These are phyloP conservation scores for Eriosoma lanigerum DNA, from an alignment of 1,140 invertebrate species.

Conservation along the genomic window DNA sequence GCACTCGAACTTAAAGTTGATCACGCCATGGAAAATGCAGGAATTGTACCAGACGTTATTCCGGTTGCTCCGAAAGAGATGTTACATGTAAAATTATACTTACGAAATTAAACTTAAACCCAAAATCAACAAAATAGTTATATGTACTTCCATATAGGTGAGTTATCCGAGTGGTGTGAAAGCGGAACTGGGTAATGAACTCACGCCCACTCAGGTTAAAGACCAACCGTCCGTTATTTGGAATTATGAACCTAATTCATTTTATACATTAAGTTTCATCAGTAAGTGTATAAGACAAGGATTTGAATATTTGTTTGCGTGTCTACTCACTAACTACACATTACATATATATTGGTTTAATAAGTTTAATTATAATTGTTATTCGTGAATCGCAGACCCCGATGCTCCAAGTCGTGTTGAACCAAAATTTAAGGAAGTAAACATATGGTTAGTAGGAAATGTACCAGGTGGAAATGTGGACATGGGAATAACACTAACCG, in stretches of 20 bases:
- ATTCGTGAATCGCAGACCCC: constrained; percentile 77
- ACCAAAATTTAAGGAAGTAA: constrained; percentile 81
- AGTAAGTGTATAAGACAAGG: constrained; percentile 57
- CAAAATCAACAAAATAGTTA: not conserved
- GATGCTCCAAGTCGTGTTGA: constrained; percentile 82
- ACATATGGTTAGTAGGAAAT: constrained; percentile 90
- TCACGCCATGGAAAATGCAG: constrained; percentile 53
- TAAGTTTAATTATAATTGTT: no score
- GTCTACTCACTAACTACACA: no score
- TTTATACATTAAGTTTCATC: constrained; percentile 79
- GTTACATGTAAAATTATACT: constrained; percentile 59
- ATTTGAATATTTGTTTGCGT: no score
- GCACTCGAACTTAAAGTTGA: not conserved
- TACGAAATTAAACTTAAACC: not conserved
- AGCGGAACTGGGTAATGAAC: constrained; percentile 70
- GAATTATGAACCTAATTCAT: constrained; percentile 62
- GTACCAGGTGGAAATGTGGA: constrained; percentile 76
- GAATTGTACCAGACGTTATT: constrained; percentile 73
- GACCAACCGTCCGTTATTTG: constrained; percentile 67
- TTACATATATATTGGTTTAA: no score
- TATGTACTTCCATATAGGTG: constrained; percentile 58
- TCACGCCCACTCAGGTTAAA: constrained; percentile 75
- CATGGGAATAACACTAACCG: constrained; percentile 72
- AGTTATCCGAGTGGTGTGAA: constrained; percentile 63
- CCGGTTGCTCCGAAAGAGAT: constrained; percentile 63